A percentile compares a stretch with the other conserved stretches of the same genome.
These are phyloP conservation scores for Megalops cyprinoides DNA, from an alignment of 2,797 vertebrate genomes.

Conservation along the genomic window DNA sequence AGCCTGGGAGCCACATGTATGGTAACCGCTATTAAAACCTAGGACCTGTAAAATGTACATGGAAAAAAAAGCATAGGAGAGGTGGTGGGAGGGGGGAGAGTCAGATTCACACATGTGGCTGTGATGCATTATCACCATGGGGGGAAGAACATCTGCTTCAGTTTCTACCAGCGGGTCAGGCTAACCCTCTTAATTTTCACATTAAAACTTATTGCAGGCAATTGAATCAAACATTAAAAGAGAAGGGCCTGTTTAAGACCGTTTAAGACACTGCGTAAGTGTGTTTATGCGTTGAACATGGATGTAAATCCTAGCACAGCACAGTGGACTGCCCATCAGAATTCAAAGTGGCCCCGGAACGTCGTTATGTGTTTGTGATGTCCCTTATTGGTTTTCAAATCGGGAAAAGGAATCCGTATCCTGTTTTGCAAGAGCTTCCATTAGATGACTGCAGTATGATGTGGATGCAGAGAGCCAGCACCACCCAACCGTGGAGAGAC, in stretches of 20 bases:
- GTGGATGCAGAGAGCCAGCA: no score
- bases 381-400: no score
- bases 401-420: no score
- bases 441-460: no score
- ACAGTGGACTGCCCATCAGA: no score
- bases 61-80: slow-evolving; percentile 21
- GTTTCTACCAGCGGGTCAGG: slow-evolving; percentile 50
- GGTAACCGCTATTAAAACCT: slow-evolving; percentile 16
- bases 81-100: neutral
- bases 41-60: slow-evolving; percentile 14
- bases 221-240: slow-evolving; percentile 2
- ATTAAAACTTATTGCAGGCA: slow-evolving; percentile 49
- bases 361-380: no score
- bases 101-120: slow-evolving; percentile 40
- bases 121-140: slow-evolving; percentile 31
- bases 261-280: neutral
- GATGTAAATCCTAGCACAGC: neutral
- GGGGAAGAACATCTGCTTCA: slow-evolving; percentile 44
- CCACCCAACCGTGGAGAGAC: no score
- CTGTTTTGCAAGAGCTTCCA: no score
- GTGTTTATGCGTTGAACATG: neutral
- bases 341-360: neutral
- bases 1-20: neutral
- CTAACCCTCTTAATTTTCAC: slow-evolving; percentile 51
- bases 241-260: neutral